Evolutionary conservation across 2,797 vertebrate species (phyloP).

Genomic region (Halcyon badia): DNA sequence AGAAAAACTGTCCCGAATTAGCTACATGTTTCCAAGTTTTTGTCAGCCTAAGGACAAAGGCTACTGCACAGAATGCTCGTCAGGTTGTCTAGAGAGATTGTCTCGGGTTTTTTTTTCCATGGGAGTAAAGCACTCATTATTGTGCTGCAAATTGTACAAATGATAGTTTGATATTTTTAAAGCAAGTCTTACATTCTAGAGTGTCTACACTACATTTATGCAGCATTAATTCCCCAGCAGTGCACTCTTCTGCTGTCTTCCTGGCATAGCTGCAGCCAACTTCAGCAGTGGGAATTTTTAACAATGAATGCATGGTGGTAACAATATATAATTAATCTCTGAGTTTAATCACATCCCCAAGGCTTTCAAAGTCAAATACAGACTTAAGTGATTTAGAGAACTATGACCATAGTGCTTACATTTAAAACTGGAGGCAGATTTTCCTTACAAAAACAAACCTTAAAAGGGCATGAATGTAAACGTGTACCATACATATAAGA

Average conservation of each 20-base stretch:
- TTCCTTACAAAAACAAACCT: not conserved
- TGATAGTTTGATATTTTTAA: not conserved
- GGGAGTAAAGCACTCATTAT: not conserved
- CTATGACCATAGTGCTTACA: not conserved
- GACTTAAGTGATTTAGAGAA: not conserved
- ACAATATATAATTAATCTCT: not conserved
- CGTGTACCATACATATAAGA: not conserved
- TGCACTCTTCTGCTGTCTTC: not conserved
- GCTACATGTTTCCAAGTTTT: not conserved
- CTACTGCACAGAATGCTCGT: not conserved
- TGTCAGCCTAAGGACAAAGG: not conserved
- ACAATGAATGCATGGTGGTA: not conserved
- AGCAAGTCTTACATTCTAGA: not conserved
- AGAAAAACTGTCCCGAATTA: not conserved
- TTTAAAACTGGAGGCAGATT: not conserved
- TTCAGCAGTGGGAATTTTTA: not conserved
- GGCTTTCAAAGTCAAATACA: not conserved
- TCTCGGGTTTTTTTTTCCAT: not conserved
- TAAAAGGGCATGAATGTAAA: not conserved
- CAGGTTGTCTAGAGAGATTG: not conserved
- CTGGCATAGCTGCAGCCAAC: not conserved
- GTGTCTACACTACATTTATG: not conserved
- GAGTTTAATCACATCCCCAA: not conserved
- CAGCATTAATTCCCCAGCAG: not conserved
- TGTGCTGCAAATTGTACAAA: not conserved